phyloP scores from a whole-genome alignment of 2,113 vertebrate species.

The Atractosteus spatula region DNA sequence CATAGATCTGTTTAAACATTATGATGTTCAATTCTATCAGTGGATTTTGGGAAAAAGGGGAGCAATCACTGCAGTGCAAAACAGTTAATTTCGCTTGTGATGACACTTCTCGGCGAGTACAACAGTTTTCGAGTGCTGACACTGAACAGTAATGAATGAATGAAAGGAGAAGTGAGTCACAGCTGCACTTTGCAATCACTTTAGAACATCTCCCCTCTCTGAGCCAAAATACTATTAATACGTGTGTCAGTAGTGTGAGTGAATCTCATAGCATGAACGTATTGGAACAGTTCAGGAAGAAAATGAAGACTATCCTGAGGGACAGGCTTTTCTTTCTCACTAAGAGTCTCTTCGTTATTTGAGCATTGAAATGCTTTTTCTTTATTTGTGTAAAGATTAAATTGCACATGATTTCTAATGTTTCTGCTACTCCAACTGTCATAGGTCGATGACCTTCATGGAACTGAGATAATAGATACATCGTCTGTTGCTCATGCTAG shows the following conservation, averaged over 20 bases:
- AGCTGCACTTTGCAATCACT: conserved; percentile 82
- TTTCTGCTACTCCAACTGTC: conserved; percentile 77
- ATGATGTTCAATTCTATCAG: conserved; percentile 39
- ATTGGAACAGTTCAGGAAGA: conserved; percentile 65
- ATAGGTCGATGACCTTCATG: conserved; percentile 85
- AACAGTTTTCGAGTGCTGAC: conserved; percentile 82
- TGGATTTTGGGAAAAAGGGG: conserved; percentile 47
- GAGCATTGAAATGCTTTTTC: conserved; percentile 79
- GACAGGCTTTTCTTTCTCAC: conserved; percentile 72
- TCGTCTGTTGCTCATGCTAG: conserved; percentile 69
- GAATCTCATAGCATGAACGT: conserved; percentile 67
- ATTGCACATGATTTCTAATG: conserved; percentile 95
- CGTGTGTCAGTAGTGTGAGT: conserved; percentile 85
- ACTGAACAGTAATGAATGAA: conserved; percentile 81
- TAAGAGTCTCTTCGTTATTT: conserved; percentile 78
- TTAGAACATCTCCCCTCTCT: conserved; percentile 76
- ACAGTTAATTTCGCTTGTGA: conserved; percentile 77
- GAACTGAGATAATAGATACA: conserved; percentile 94
- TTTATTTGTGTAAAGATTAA: conserved; percentile 98
- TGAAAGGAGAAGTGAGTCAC: conserved; percentile 79
- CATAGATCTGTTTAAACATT: background rate
- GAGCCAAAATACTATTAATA: conserved; percentile 89
- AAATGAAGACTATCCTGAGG: conserved; percentile 79
- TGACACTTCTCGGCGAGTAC: conserved; percentile 79
- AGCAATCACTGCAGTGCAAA: conserved; percentile 63